Conservation (phyloP, 2,797 vertebrate genomes). For the Poeciliopsis gracilis region DNA sequence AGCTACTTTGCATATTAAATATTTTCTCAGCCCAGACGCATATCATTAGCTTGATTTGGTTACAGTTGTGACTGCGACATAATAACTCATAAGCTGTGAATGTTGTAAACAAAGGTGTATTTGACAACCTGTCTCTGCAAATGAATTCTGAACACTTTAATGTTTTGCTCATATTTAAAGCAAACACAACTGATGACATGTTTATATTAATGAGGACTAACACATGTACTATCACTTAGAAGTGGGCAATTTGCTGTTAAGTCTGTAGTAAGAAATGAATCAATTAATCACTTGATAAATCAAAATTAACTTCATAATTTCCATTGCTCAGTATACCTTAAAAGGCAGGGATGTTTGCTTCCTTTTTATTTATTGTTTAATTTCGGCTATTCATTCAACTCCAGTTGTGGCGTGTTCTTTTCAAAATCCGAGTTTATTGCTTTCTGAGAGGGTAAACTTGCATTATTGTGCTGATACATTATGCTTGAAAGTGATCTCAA, state of each 20-base stretch:
- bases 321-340: too few species aligned
- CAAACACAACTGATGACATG: conserved; percentile 8
- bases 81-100: neutral
- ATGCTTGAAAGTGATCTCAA: neutral
- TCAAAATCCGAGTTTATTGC: neutral
- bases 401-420: neutral
- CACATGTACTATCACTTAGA: neutral
- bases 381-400: neutral
- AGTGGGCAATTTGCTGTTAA: conserved; percentile 16
- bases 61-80: neutral
- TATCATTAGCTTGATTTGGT: neutral
- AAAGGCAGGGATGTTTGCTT: neutral
- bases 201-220: conserved; percentile 8
- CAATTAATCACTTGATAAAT: neutral
- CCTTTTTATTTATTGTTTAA: neutral
- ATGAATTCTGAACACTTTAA: neutral
- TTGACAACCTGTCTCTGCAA: neutral
- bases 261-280: neutral
- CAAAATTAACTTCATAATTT: neutral
- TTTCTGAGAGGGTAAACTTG: neutral
- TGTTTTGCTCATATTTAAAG: conserved; percentile 10
- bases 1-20: neutral
- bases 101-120: neutral
- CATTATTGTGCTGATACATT: neutral
- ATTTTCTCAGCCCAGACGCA: neutral